Evolutionary conservation across 2,113 vertebrate genomes (phyloP).

Genomic region (Vanacampus margaritifer): DNA sequence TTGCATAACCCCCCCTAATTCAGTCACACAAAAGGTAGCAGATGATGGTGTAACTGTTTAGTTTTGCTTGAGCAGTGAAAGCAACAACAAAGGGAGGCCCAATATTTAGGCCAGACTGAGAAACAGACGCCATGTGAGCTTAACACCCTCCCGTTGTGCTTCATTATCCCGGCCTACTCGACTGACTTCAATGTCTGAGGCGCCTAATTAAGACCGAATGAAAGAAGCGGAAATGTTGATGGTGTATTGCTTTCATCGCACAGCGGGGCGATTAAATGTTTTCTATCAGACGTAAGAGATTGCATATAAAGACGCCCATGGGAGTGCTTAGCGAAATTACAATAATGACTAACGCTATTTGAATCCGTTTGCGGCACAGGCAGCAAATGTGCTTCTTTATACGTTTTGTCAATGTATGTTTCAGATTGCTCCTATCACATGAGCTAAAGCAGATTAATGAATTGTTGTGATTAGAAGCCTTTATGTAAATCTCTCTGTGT

Average conservation of each 20-base stretch:
- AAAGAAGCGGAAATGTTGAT: conserved; percentile 32
- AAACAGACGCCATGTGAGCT: conserved; percentile 32
- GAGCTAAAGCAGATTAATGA: conserved; percentile 28
- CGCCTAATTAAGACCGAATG: conserved; percentile 52
- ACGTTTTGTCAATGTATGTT: conserved; percentile 7
- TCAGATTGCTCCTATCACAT: conserved; percentile 21
- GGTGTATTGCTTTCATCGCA: conserved; percentile 41
- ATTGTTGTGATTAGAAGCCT: background rate
- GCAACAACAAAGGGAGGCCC: background rate
- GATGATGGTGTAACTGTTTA: background rate
- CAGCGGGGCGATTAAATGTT: conserved; percentile 55
- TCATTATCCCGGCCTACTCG: conserved; percentile 48
- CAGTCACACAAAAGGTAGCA: background rate
- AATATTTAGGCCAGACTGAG: conserved; percentile 34
- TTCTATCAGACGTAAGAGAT: conserved; percentile 50
- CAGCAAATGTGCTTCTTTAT: conserved; percentile 13
- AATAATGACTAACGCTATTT: conserved; percentile 39
- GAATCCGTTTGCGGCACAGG: conserved; percentile 43
- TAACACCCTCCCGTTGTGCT: conserved; percentile 41
- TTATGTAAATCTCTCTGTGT: conserved; percentile 1
- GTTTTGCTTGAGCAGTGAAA: conserved; percentile 16
- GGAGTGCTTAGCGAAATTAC: conserved; percentile 40
- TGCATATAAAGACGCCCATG: conserved; percentile 37
- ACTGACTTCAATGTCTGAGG: conserved; percentile 40
- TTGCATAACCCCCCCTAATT: no score